phyloP scores from a whole-genome alignment of 2,113 vertebrate genomes.

The Apodemus sylvaticus region DNA sequence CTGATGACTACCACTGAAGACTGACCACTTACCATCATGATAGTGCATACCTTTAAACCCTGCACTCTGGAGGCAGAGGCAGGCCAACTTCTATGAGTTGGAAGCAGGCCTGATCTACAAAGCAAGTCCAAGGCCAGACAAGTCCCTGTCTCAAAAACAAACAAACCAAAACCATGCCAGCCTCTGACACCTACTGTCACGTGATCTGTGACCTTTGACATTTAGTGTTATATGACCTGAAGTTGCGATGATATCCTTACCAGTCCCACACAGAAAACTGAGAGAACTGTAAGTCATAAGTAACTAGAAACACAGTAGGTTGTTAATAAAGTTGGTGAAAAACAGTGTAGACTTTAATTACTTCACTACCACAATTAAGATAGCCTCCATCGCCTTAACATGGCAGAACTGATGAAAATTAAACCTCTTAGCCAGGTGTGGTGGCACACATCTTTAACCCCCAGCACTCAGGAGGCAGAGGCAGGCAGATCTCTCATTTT shows the following conservation, averaged over 20 bases:
- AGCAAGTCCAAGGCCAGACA: neutral
- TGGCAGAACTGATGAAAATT: neutral
- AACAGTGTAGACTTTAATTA: slow-evolving; percentile 16
- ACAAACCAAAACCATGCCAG: neutral
- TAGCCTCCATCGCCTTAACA: neutral
- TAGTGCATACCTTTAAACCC: neutral
- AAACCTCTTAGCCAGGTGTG: neutral
- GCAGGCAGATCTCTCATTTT: too few relatives aligned
- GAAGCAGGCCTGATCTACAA: neutral
- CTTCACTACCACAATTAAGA: neutral
- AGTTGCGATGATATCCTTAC: neutral
- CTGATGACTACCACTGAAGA: neutral
- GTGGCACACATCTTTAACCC: too few relatives aligned
- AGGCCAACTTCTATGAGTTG: neutral
- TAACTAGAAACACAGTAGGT: neutral
- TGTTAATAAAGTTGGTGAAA: neutral
- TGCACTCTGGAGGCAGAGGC: neutral
- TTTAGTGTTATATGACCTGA: neutral
- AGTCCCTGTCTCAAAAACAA: neutral
- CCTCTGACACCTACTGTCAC: neutral
- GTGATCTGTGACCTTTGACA: neutral
- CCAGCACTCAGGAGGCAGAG: too few relatives aligned
- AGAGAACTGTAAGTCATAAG: neutral
- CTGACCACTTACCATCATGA: neutral
- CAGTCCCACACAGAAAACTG: neutral